phyloP scores from a whole-genome alignment of 2,888 invertebrate species.

The Strigamia maritima region DNA sequence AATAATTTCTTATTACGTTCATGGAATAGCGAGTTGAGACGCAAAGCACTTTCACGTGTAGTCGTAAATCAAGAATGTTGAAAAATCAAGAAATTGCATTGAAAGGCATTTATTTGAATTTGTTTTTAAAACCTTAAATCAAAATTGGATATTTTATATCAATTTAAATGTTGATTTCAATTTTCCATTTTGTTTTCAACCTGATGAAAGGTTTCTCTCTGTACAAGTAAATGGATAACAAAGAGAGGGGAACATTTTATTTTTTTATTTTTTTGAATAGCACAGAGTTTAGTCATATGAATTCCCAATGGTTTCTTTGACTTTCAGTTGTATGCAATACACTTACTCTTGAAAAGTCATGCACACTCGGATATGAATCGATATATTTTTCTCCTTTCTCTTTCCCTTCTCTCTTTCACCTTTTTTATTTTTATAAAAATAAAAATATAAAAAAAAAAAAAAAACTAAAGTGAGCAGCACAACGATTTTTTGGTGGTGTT shows the following conservation, averaged over 20 bases:
- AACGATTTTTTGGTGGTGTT: slow-evolving; percentile 34
- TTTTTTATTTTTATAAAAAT: background rate
- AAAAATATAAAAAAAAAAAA: background rate
- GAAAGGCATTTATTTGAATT: slow-evolving; percentile 18
- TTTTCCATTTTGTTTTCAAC: slow-evolving; percentile 15
- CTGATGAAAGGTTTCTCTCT: slow-evolving; percentile 25
- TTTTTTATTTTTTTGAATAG: background rate
- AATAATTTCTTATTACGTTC: slow-evolving; percentile 17
- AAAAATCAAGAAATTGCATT: slow-evolving; percentile 15
- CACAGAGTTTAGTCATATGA: slow-evolving; percentile 31
- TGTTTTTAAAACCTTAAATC: background rate
- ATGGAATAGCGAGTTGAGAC: background rate
- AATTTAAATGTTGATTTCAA: slow-evolving; percentile 6
- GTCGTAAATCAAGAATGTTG: slow-evolving; percentile 27
- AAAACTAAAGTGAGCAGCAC: background rate
- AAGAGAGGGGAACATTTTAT: background rate
- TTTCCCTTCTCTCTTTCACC: background rate
- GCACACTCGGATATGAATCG: slow-evolving; percentile 30
- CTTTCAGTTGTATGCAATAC: slow-evolving; percentile 32
- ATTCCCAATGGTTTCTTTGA: slow-evolving; percentile 34
- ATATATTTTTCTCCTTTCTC: slow-evolving; percentile 5
- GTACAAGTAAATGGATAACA: background rate
- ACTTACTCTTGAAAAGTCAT: slow-evolving; percentile 21
- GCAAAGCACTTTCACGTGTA: slow-evolving; percentile 25
- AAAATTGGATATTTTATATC: background rate